Percentiles rank a stretch among this genome's conserved stretches.
These are phyloP conservation scores for Rhynchonema sp. DNA, from an alignment of 2,888 invertebrate genomes.

Conservation along the genomic window DNA sequence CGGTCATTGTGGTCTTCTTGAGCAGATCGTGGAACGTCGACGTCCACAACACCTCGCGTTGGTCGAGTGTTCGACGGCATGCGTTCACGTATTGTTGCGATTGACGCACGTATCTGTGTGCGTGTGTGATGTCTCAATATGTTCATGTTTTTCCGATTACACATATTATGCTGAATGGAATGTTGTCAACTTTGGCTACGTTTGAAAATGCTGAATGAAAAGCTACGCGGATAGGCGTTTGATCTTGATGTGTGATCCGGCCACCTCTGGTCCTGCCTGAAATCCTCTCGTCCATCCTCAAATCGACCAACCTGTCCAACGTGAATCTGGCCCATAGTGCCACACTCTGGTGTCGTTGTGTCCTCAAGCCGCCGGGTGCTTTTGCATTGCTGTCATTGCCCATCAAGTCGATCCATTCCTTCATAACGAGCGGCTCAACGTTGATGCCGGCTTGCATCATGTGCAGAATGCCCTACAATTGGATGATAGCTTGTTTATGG, in stretches of 20 bases:
- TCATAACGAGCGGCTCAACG: slow-evolving; percentile 7
- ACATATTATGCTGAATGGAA: no score
- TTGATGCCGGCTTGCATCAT: slow-evolving; percentile 6
- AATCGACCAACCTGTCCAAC: not conserved
- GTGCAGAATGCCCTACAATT: not conserved
- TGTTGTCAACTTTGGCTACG: no score
- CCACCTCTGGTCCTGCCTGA: no score
- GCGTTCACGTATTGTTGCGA: slow-evolving; percentile 8
- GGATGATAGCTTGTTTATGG: not conserved
- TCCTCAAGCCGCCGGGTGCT: not conserved
- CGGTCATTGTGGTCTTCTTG: not conserved
- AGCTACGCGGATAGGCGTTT: no score
- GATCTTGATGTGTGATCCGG: no score
- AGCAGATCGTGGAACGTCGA: slow-evolving; percentile 7
- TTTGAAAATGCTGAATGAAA: no score
- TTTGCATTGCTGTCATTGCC: not conserved
- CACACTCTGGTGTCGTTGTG: not conserved
- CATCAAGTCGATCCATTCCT: slow-evolving; percentile 8
- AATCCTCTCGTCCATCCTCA: no score
- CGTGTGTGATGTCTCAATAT: no score
- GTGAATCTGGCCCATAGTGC: not conserved
- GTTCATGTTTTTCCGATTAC: no score
- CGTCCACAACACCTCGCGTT: slow-evolving; percentile 4
- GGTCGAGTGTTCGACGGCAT: slow-evolving; percentile 3
- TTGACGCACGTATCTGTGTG: not conserved